A percentile compares a stretch with the other conserved stretches of the same genome.
phyloP scores from a whole-genome alignment of 2,888 invertebrate genomes.

The Yponomeuta sedellus region DNA sequence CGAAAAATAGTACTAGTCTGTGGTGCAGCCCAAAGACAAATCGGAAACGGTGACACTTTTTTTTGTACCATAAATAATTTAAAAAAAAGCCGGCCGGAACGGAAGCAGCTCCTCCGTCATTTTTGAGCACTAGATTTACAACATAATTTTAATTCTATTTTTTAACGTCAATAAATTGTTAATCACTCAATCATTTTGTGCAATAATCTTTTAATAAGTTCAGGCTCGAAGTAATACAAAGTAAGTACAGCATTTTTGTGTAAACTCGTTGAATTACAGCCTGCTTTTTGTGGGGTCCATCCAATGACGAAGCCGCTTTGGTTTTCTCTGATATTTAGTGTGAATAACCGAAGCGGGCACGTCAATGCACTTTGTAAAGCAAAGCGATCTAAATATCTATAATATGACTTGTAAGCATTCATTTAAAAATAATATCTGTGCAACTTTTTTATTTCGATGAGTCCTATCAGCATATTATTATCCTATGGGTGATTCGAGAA shows the following conservation, averaged over 20 bases:
- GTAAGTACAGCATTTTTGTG: background rate
- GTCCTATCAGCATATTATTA: no score
- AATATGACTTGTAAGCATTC: constrained; percentile 22
- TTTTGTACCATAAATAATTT: background rate
- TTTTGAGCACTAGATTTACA: constrained; percentile 57
- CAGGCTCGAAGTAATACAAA: background rate
- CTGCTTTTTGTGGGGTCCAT: constrained; percentile 29
- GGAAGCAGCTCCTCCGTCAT: constrained; percentile 57
- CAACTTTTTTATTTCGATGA: no score
- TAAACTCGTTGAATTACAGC: constrained; percentile 21
- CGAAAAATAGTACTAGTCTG: background rate
- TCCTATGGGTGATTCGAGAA: no score
- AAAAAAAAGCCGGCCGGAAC: constrained; percentile 20
- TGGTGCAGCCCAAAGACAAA: background rate
- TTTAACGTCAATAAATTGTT: constrained; percentile 27
- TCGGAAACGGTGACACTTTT: background rate
- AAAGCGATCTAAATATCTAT: constrained; percentile 30
- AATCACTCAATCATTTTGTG: background rate
- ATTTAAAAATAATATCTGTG: constrained; percentile 9
- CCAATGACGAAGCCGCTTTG: constrained; percentile 50
- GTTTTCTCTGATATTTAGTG: constrained; percentile 37
- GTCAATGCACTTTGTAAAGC: constrained; percentile 28
- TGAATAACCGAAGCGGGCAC: constrained; percentile 30
- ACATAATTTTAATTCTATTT: constrained; percentile 31
- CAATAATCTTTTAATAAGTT: background rate